Evolutionary conservation across 2,113 vertebrate genomes (phyloP).

Genomic region (Plecturocebus donacophilus): DNA sequence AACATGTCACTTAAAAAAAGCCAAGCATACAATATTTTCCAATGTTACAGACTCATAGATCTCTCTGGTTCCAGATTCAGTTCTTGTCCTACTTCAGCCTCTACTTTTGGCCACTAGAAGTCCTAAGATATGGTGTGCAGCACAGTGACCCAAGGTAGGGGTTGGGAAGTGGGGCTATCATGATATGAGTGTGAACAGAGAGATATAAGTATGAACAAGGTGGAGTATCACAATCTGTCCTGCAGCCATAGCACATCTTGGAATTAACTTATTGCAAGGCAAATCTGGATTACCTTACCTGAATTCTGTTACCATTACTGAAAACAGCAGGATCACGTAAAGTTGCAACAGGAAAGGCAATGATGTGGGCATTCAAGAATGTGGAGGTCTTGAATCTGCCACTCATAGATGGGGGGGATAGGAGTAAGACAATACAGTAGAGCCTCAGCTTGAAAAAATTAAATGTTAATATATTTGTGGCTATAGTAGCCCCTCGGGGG

Average conservation of each 20-base stretch:
- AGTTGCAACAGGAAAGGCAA: background rate
- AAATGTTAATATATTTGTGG: background rate
- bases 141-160: background rate
- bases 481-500: background rate
- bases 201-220: background rate
- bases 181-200: background rate
- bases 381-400: background rate
- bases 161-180: no score
- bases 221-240: background rate
- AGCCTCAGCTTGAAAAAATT: slow-evolving; percentile 2
- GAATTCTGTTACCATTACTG: background rate
- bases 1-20: slow-evolving; percentile 8
- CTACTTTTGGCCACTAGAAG: slow-evolving; percentile 7
- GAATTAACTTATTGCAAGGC: slow-evolving; percentile 15
- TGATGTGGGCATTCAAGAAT: background rate
- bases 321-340: background rate
- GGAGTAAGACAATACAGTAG: background rate
- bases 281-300: background rate
- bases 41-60: background rate
- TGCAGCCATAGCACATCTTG: background rate
- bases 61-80: slow-evolving; percentile 25
- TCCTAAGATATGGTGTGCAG: slow-evolving; percentile 1
- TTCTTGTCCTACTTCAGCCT: background rate
- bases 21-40: slow-evolving; percentile 31
- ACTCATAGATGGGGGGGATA: background rate